A percentile compares a stretch with the other conserved stretches of the same genome.
Conservation (phyloP, 2,113 vertebrate species). For the Ammodytes dubius region DNA sequence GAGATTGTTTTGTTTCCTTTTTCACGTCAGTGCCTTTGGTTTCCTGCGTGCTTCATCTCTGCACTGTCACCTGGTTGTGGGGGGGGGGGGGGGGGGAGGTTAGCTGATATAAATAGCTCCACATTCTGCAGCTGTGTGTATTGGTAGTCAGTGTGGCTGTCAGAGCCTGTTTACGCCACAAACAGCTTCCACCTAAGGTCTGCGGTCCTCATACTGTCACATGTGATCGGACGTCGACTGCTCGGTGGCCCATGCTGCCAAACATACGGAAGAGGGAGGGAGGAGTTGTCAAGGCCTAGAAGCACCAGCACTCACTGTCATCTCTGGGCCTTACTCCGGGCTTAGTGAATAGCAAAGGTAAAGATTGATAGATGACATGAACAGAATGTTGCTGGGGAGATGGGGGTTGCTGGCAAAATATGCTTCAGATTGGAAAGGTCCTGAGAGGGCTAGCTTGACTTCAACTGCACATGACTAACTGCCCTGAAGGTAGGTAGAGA, state of each 20-base stretch:
- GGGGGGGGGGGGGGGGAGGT: slow-evolving; percentile 25
- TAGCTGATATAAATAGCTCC: slow-evolving; percentile 78
- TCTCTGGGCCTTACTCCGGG: slow-evolving; percentile 65
- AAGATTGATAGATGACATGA: slow-evolving; percentile 84
- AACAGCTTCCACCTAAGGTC: slow-evolving; percentile 75
- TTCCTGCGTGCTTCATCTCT: slow-evolving; percentile 59
- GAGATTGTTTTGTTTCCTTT: slow-evolving; percentile 66
- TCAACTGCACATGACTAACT: slow-evolving; percentile 79
- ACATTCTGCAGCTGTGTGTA: slow-evolving; percentile 74
- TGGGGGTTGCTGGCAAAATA: slow-evolving; percentile 75
- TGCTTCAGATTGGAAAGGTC: slow-evolving; percentile 74
- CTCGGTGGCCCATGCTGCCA: slow-evolving; percentile 72
- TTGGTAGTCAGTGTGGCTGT: slow-evolving; percentile 81
- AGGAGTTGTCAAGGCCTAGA: slow-evolving; percentile 46
- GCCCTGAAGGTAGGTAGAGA: slow-evolving; percentile 78
- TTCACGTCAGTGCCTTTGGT: slow-evolving; percentile 64
- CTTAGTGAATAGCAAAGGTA: slow-evolving; percentile 71
- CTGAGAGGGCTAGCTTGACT: slow-evolving; percentile 73
- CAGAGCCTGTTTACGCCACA: slow-evolving; percentile 79
- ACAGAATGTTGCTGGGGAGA: slow-evolving; percentile 70
- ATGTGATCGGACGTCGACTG: slow-evolving; percentile 74
- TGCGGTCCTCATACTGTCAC: slow-evolving; percentile 83
- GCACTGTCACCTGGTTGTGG: slow-evolving; percentile 73
- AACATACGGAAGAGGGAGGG: slow-evolving; percentile 55
- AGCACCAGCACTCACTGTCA: slow-evolving; percentile 72